Base-by-base conservation (phyloP, 37 sponge, comb jelly and placozoan genomes). In the Mnemiopsis leidyi region DNA sequence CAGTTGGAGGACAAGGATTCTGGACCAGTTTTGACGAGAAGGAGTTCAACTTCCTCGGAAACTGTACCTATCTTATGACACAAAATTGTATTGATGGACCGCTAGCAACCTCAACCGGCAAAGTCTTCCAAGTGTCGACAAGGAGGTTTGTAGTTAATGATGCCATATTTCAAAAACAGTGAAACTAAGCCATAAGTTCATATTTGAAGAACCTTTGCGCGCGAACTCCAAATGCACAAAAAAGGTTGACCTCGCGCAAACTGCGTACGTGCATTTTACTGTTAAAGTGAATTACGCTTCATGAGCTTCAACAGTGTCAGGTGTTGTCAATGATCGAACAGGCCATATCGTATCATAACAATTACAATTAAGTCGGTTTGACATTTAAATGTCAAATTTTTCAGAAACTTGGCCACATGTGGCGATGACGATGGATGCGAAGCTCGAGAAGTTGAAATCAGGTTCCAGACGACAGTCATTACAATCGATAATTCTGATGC, bases 61-160 rank as follows among this genome's bases (percentile, higher is more conserved):
- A 29, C 90, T 85, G 90, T 61, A 16, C 21, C 3, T 85, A 85
- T 29, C 21, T 33, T 2, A 85, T 85, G 90, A 28, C 75, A n/a
- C 25, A 71, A 25, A 28, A 71, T 18, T 71, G 75, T 71, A 25
- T 28, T n/a, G 75, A 71, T 71, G 75, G 75, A 23, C 75, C 75
- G n/a, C 75, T 71, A 3, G 25, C 75, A 23, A 29, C 7, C 9
- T 36, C 90, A 5, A 85, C 20, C 48, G 35, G 90, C 0, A n/a
- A 29, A 20, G 21, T 23, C 32, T 33, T 85, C 61, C 24, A 35
- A 0, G 39, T 85, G 29, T 36, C 48, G 21, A 39, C 90, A 32
- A 38, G 16, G 16, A 85, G 90, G 90, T 85, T 13, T 1, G 90
- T 85, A n/a, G n/a, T n/a, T n/a, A n/a, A n/a, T n/a, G n/a, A n/a